Percentiles rank a stretch among this genome's conserved stretches.
phyloP scores from a whole-genome alignment of 2,113 vertebrate species.

The Zosterops borbonicus region DNA sequence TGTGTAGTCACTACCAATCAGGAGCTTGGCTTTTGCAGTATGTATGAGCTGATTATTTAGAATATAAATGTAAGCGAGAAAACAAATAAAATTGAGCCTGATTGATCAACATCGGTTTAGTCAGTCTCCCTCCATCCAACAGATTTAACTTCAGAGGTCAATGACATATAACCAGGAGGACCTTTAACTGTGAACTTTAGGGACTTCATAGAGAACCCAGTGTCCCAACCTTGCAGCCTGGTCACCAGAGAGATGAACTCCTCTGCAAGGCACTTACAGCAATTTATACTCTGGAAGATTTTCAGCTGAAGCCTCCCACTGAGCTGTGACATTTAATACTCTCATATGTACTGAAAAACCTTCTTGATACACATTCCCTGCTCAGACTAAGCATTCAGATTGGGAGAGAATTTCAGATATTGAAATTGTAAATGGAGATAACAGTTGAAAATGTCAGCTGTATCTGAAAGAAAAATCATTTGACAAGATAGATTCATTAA shows the following conservation, averaged over 20 bases:
- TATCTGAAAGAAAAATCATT: constrained; percentile 1
- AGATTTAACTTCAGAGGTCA: neutral
- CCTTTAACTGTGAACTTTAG: neutral
- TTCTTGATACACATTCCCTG: neutral
- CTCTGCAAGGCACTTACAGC: neutral
- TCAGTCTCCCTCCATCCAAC: too few species aligned
- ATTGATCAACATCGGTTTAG: too few species aligned
- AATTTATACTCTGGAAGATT: neutral
- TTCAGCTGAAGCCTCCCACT: neutral
- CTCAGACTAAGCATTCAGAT: neutral
- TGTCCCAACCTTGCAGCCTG: neutral
- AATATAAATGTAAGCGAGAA: too few species aligned
- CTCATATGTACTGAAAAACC: neutral
- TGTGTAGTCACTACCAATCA: too few species aligned
- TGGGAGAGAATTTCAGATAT: neutral
- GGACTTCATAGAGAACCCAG: neutral
- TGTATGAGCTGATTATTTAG: too few species aligned
- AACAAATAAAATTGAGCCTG: too few species aligned
- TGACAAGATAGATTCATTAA: constrained; percentile 28
- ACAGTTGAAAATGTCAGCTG: neutral
- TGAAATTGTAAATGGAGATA: neutral
- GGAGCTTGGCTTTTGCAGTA: too few species aligned
- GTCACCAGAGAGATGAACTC: neutral
- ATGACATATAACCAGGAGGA: neutral
- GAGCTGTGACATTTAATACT: neutral